These are phyloP conservation scores for Lepus americanus DNA, from an alignment of 2,113 vertebrate genomes.

Conservation along the genomic window DNA sequence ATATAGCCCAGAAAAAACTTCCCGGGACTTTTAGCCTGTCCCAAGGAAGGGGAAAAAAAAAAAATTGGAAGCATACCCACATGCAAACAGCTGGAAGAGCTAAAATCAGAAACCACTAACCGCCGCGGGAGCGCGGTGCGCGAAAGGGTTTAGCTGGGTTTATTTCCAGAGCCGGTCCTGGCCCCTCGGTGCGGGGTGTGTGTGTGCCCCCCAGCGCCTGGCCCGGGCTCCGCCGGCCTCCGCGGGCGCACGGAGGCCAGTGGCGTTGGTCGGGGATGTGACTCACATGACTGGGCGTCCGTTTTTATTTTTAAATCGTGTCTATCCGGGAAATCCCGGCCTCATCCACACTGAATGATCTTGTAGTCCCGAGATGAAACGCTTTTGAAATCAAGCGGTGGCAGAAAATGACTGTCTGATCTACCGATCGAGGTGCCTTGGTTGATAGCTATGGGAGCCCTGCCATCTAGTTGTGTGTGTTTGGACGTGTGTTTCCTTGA, in stretches of 20 bases:
- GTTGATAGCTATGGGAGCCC: neutral
- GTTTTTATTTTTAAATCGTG: constrained; percentile 82
- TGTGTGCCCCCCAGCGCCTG: constrained; percentile 22
- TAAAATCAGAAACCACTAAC: constrained; percentile 90
- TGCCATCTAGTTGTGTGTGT: neutral
- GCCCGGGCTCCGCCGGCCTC: neutral
- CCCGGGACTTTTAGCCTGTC: constrained; percentile 90
- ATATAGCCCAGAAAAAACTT: constrained; percentile 89
- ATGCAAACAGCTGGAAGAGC: constrained; percentile 91
- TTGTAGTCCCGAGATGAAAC: constrained; percentile 16
- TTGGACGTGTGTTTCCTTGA: neutral
- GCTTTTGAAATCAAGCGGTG: constrained; percentile 48
- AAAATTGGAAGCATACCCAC: constrained; percentile 88
- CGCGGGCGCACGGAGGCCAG: constrained; percentile 18
- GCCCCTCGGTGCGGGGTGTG: neutral
- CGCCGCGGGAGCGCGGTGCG: constrained; percentile 80
- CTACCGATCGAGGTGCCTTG: neutral
- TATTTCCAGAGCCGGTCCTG: constrained; percentile 76
- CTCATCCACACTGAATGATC: neutral
- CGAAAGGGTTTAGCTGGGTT: constrained; percentile 70
- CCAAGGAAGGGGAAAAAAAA: constrained; percentile 82
- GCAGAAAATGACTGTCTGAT: neutral
- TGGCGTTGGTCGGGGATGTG: constrained; percentile 70
- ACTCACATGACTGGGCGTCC: constrained; percentile 61
- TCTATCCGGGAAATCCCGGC: constrained; percentile 55